Evolutionary conservation across 2,888 invertebrate genomes (phyloP).

Genomic region (Drosophila flavopinicola): DNA sequence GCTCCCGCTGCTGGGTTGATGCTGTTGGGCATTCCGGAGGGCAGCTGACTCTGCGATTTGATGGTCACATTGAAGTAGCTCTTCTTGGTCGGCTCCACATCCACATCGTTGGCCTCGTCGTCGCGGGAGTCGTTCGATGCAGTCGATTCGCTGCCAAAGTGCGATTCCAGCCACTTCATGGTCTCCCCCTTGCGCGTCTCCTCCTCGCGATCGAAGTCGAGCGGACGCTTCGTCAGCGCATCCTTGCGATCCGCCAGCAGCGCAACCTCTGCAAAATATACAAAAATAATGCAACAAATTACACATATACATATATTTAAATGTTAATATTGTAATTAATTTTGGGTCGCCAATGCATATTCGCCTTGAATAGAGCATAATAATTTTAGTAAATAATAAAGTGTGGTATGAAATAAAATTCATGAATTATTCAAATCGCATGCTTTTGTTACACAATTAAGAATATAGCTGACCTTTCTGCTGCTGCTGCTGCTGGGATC

Average conservation of each 20-base stretch:
- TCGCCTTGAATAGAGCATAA: too few relatives aligned
- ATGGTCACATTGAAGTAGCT: conserved; percentile 91
- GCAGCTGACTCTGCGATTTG: conserved; percentile 85
- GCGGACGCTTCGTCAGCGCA: conserved; percentile 91
- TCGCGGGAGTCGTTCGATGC: conserved; percentile 87
- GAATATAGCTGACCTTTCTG: conserved; percentile 85
- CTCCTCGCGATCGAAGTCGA: conserved; percentile 94
- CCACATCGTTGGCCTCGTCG: conserved; percentile 84
- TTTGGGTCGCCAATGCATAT: too few relatives aligned
- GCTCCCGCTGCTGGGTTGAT: conserved; percentile 2
- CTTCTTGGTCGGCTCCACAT: conserved; percentile 88
- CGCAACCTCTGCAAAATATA: conserved; percentile 75
- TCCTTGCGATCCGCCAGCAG: conserved; percentile 89
- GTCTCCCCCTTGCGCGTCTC: conserved; percentile 95
- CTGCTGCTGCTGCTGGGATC: conserved; percentile 84
- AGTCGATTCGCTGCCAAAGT: conserved; percentile 94
- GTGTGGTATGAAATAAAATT: too few relatives aligned
- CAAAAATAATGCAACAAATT: not conserved
- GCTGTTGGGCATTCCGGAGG: not conserved
- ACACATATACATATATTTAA: too few relatives aligned
- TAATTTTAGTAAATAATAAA: too few relatives aligned
- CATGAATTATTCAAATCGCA: too few relatives aligned
- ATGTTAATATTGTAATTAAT: too few relatives aligned
- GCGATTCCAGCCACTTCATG: conserved; percentile 95
- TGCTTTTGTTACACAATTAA: too few relatives aligned